Base-by-base conservation (phyloP, 2,888 invertebrate species). In the Ormyrus pomaceus region DNA sequence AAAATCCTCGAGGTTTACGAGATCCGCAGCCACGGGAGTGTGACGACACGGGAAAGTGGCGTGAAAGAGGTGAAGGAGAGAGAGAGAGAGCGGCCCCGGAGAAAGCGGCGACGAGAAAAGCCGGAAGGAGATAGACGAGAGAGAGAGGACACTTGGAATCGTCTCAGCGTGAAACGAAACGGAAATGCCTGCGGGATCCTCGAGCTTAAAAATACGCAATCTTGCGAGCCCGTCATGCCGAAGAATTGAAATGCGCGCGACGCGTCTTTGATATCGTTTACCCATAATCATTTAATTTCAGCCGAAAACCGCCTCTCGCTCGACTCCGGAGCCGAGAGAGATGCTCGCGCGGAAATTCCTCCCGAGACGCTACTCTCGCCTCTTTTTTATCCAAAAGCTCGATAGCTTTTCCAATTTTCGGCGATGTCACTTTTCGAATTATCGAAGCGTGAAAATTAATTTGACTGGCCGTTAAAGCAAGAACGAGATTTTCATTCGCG, bases 261-360 rank as follows among this genome's bases (percentile, higher is more conserved):
- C 81, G 71, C 86, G 87, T 86, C 90, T 90, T 90, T 90, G 90
- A 90, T 90, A 90, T 90, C 90, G 89, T 90, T 90, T 90, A 89
- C 87, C 90, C 89, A 90, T 90, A 90, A 90, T 90, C 90, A 90
- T 90, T 90, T 90, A 90, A 90, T 90, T 90, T 90, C 86, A 34
- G 86, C 76, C 86, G 84, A 81, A 86, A 34, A 34, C 34, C 34
- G 84, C 82, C 83, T 77, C 65, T 66, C 75, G 70, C 82, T 82
- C 84, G 74, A 80, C 82, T 81, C 83, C 83, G 74, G 58, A 70
- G 72, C 79, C 80, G 82, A 84, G 34, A 34, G 34, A 34, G 34
- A 34, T 34, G 2, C 34, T 34, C 34, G 34, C 34, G 34, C 34
- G 34, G 34, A 34, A 34, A 34, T 34, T 34, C 79, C 68, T 83